A percentile compares a stretch with the other conserved stretches of the same genome.
These are phyloP conservation scores for Catostylus mosaicus DNA, from an alignment of 30 jellyfish, hydroid and myxozoan genomes.

Conservation along the genomic window DNA sequence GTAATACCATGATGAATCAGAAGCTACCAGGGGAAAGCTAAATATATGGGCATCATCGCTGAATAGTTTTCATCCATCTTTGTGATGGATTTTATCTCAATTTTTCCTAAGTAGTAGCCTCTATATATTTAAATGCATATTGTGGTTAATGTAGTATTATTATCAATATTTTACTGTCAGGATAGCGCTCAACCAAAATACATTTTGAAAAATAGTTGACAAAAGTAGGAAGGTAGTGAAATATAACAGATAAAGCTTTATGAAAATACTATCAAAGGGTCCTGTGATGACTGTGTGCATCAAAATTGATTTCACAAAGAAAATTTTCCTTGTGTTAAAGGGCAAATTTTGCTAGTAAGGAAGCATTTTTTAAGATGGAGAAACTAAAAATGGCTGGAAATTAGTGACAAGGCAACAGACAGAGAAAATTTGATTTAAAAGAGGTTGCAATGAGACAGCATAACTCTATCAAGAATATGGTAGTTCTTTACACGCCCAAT, in stretches of 20 bases:
- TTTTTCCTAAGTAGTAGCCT: background rate
- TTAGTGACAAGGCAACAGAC: conserved; percentile 55
- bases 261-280: background rate
- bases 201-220: conserved; percentile 1
- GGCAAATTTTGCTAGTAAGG: background rate
- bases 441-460: conserved; percentile 38
- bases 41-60: background rate
- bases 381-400: conserved; percentile 25
- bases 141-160: conserved; percentile 2
- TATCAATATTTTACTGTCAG: conserved; percentile 3
- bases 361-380: background rate
- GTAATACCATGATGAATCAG: background rate
- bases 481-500: conserved; percentile 61
- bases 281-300: background rate
- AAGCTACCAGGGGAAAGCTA: background rate
- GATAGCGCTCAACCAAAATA: conserved; percentile 10
- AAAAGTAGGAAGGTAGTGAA: conserved; percentile 1
- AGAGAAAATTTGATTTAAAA: conserved; percentile 32
- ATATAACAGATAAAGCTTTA: background rate
- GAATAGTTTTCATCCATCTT: background rate
- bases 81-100: background rate
- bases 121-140: background rate
- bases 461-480: conserved; percentile 44
- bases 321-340: background rate
- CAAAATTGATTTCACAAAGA: background rate